phyloP scores from a whole-genome alignment of 2,888 invertebrate genomes.

The Drosophila kambysellisi region DNA sequence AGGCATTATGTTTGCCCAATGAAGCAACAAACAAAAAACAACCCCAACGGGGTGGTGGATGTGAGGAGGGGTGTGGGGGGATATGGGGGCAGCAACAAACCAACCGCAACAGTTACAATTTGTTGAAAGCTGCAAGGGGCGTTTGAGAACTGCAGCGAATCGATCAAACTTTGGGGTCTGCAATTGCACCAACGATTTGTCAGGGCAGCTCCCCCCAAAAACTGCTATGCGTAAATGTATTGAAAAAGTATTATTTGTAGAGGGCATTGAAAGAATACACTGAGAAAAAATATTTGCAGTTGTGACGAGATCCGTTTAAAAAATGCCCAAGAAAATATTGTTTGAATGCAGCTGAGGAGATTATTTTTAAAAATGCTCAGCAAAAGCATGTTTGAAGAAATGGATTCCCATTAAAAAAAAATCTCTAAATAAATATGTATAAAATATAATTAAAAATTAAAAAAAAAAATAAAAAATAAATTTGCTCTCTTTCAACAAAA shows the following conservation, averaged over 20 bases:
- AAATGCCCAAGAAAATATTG: background rate
- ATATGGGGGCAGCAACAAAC: constrained; percentile 16
- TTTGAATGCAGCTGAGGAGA: rapidly evolving
- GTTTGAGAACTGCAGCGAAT: constrained; percentile 52
- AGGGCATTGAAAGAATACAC: background rate
- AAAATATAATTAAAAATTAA: background rate
- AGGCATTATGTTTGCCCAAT: constrained; percentile 61
- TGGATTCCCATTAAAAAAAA: background rate
- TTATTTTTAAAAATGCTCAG: background rate
- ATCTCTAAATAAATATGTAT: background rate
- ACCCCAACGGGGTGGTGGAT: background rate
- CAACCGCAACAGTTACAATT: constrained; percentile 73
- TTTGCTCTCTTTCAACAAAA: background rate
- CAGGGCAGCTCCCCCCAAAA: constrained; percentile 22
- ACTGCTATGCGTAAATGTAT: constrained; percentile 16
- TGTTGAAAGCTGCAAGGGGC: constrained; percentile 37
- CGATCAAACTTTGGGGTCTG: constrained; percentile 68
- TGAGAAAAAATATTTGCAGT: background rate
- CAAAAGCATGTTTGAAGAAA: background rate
- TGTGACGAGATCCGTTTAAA: background rate
- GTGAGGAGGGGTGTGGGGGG: background rate
- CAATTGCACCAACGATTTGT: constrained; percentile 56
- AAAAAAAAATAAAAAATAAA: background rate
- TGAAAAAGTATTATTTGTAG: constrained; percentile 10
- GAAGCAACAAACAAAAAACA: constrained; percentile 31